These are phyloP conservation scores for Glandiceps talaboti DNA, from an alignment of 53 echinoderm and acorn worm genomes.

Conservation along the genomic window DNA sequence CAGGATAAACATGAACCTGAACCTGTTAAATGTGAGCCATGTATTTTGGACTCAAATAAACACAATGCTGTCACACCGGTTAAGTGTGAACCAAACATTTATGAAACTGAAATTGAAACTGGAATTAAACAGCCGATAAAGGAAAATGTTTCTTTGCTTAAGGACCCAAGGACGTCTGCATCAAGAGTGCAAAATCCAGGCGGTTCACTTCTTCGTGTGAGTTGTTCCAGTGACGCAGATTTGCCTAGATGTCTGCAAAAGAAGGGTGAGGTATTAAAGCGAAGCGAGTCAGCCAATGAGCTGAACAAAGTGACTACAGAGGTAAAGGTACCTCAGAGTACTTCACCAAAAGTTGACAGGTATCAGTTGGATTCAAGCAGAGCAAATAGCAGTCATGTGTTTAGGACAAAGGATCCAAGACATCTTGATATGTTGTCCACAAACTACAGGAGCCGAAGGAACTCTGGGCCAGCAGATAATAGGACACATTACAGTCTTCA, in stretches of 20 bases:
- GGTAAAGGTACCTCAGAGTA: neutral
- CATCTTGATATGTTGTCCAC: neutral
- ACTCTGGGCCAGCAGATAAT: neutral
- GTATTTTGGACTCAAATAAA: neutral
- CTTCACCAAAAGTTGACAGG: neutral
- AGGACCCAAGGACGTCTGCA: neutral
- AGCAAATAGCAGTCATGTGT: neutral
- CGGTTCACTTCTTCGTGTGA: neutral
- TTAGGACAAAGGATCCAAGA: neutral
- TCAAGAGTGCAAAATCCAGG: neutral
- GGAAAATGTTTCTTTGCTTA: neutral
- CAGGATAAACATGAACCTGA: neutral
- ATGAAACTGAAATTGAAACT: neutral
- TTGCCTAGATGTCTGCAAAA: neutral
- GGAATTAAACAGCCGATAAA: too few species aligned
- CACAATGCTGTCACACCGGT: neutral
- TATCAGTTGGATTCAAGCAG: neutral
- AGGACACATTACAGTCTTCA: neutral
- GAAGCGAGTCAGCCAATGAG: neutral
- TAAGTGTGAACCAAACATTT: neutral
- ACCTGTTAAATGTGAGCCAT: neutral
- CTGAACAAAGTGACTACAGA: neutral
- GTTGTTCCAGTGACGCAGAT: neutral
- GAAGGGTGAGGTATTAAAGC: neutral
- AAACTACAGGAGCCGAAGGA: neutral